Base-by-base conservation (phyloP, 2,113 vertebrate species). In the Octodon degus region DNA sequence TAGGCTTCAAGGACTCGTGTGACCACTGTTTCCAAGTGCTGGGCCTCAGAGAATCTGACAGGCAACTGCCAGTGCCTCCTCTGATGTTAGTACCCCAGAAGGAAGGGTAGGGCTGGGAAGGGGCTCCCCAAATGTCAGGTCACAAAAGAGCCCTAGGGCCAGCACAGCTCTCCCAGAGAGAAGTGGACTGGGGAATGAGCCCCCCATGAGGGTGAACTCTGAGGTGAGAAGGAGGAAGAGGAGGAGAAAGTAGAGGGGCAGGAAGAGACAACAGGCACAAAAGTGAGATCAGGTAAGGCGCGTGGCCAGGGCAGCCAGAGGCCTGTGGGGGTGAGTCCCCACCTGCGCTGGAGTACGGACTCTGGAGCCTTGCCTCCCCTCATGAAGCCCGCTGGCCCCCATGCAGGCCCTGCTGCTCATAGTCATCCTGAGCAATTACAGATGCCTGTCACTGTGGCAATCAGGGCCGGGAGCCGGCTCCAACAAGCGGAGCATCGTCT, bases 401-500 rank as follows among this genome's bases (percentile, higher is more conserved):
- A 30, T 50, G 58, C 17, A 40, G 0, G 63, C 20, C 55, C 90
- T 55, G 37, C n/a, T 50, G 14, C 86, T 76, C 91, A 8, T 63
- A 87, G 96, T 63, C 84, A 43, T 22, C 43, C 91, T 93, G 96
- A 96, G 96, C 95, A 97, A 93, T 74, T 97, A 55, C 93, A 83
- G 98, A 91, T 53, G 0, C n/a, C 86, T 85, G 7, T 63, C 95
- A 90, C 32, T 1, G 5, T 1, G 97, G 95, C 95, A 97, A 98
- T 98, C 93, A 55, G 88, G 85, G 67, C 30, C 8, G 24, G n/a
- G 95, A 96, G 90, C 72, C 55, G 1, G 24, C 22, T 70, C 43
- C 47, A n/a, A 4, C 37, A 67, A 37, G 53, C 0, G 93, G 63
- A 85, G 96, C 62, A 19, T 82, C 96, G 96, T 94, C 81, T 93